These are phyloP conservation scores for Hipposideros armiger DNA, from an alignment of 2,113 vertebrate species.

Conservation along the genomic window DNA sequence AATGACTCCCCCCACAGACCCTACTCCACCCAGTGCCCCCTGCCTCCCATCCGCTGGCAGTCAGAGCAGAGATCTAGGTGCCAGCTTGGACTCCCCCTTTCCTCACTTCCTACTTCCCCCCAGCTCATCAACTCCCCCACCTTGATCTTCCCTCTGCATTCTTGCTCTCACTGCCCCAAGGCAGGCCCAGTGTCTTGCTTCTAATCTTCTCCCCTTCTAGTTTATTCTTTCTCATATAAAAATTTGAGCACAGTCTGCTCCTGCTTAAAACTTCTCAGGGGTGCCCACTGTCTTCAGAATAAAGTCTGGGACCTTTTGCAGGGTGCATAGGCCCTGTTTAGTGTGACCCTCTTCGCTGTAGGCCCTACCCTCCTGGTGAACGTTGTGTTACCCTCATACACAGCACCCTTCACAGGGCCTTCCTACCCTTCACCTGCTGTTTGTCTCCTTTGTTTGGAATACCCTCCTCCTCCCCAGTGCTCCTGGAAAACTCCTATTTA, in stretches of 20 bases:
- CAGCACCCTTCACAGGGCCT: neutral
- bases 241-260: neutral
- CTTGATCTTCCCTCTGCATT: neutral
- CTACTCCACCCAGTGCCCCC: neutral
- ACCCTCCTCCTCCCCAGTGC: neutral
- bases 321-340: neutral
- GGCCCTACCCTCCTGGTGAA: neutral
- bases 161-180: neutral
- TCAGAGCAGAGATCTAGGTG: neutral
- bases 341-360: neutral
- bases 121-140: too few species aligned
- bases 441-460: neutral
- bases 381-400: neutral
- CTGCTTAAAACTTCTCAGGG: neutral
- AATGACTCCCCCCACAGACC: too few species aligned
- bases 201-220: neutral
- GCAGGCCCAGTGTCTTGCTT: neutral
- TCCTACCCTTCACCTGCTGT: neutral
- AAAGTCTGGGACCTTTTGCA: neutral
- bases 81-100: neutral
- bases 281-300: neutral
- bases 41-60: too few species aligned
- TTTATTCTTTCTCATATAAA: constrained; percentile 27
- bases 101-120: too few species aligned
- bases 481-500: neutral